Base-by-base conservation (phyloP, 2,888 invertebrate species). In the Dolomedes plantarius region DNA sequence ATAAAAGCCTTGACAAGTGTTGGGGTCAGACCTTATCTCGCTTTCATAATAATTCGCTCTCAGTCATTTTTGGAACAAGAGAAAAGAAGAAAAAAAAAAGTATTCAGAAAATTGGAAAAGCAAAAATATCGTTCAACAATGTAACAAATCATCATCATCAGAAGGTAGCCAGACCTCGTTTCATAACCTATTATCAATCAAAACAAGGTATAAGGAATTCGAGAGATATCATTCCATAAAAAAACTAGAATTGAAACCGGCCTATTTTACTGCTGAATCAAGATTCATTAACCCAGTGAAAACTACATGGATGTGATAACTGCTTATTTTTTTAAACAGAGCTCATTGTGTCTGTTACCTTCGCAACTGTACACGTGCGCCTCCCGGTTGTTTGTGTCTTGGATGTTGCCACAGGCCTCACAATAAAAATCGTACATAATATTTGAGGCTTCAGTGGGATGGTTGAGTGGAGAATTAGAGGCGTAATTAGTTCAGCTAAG, bases 171-270 rank as follows among this genome's bases (percentile, higher is more conserved):
- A 56, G 23, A 56, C 19, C 56, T 56, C 23, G 23, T 56, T 56
- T 16, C 56, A 56, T 56, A 56, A 56, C 56, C 56, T 23, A 56
- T 56, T 56, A 56, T 56, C 56, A 56, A 56, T 56, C 56, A 56
- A 56, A 56, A 19, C 56, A 1, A 23, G 46, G 46, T 46, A 46
- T 6, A 46, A 9, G 23, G 23, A 56, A 56, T 56, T 56, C 23
- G 23, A 56, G 11, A 56, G 23, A 56, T 23, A 23, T 2, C 23
- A 56, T 56, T 56, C 56, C 23, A 3, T 46, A 23, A 56, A 46
- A n/a, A 5, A 56, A 56, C 46, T 11, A 36, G 46, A 56, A 19
- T 56, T 23, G 11, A 23, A 56, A 23, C 19, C 23, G 56, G 23
- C 56, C 56, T 56, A 56, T 56, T 56, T 56, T 23, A 3, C 6